Percentiles rank a stretch among this genome's conserved stretches.
phyloP scores from a whole-genome alignment of 1,140 invertebrate genomes.

The Subanguina moxae region DNA sequence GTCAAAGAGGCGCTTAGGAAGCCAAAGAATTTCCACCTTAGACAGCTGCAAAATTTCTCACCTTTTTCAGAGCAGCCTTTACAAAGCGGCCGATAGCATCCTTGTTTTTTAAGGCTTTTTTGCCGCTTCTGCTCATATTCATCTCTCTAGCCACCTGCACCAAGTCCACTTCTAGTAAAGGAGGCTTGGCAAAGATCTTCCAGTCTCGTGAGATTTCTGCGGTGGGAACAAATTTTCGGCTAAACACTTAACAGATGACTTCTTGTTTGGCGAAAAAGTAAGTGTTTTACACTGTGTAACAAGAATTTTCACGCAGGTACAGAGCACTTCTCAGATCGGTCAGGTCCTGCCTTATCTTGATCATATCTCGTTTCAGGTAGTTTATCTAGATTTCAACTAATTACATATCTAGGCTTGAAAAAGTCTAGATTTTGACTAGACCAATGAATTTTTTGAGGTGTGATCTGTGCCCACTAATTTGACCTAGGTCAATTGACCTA shows the following conservation, averaged over 20 bases:
- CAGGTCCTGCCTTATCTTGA: not conserved
- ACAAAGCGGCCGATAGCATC: slow-evolving; percentile 3
- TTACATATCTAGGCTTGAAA: too few relatives aligned
- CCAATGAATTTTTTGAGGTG: too few relatives aligned
- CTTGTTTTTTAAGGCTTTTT: not conserved
- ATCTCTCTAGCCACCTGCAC: slow-evolving; percentile 7
- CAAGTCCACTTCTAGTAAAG: slow-evolving; percentile 3
- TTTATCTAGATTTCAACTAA: slow-evolving; percentile 3
- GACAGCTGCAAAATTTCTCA: not conserved
- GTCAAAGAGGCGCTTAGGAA: too few relatives aligned
- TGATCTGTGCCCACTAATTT: too few relatives aligned
- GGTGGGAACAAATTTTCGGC: slow-evolving; percentile 1
- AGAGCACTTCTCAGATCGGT: not conserved
- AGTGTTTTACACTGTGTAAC: not conserved
- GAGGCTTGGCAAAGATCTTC: slow-evolving; percentile 5
- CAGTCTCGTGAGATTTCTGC: slow-evolving; percentile 9
- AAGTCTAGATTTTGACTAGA: too few relatives aligned
- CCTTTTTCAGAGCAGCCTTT: slow-evolving; percentile 1
- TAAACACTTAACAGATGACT: not conserved
- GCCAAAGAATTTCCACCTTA: too few relatives aligned
- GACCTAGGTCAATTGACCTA: too few relatives aligned
- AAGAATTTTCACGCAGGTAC: slow-evolving; percentile 1
- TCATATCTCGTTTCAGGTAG: slow-evolving; percentile 7
- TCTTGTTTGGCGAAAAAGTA: not conserved
- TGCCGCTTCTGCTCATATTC: not conserved